These are phyloP conservation scores for Narcine bancroftii DNA, from an alignment of 2,113 vertebrate species.

Conservation along the genomic window DNA sequence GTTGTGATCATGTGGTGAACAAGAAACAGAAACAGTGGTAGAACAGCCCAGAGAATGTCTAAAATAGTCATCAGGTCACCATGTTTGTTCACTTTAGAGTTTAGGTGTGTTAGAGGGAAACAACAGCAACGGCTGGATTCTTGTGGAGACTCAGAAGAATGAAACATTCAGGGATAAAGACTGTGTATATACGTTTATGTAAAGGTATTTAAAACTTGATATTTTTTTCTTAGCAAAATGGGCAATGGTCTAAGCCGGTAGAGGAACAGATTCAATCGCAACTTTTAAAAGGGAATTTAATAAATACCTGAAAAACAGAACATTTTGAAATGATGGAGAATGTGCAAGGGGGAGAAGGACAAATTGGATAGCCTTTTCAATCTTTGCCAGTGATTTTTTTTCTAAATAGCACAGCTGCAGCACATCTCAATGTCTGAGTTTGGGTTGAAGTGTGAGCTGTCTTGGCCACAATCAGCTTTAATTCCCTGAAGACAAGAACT, in stretches of 20 bases:
- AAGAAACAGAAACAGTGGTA: background rate
- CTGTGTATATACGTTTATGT: background rate
- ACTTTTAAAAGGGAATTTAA: background rate
- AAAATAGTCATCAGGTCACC: background rate
- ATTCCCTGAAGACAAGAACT: background rate
- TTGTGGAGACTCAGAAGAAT: background rate
- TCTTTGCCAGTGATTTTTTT: background rate
- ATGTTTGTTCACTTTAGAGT: background rate
- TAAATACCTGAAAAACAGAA: background rate
- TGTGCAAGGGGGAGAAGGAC: background rate
- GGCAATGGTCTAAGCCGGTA: too few relatives aligned
- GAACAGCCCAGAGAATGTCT: background rate
- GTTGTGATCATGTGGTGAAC: background rate
- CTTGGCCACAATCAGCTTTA: too few relatives aligned
- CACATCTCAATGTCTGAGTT: background rate
- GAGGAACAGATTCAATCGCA: background rate
- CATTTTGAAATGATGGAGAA: background rate
- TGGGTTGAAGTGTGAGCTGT: background rate
- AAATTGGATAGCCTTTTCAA: too few relatives aligned
- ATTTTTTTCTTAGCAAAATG: background rate
- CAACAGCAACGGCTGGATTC: background rate
- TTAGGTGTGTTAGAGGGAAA: background rate
- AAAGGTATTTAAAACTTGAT: constrained; percentile 20
- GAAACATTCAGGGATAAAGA: constrained; percentile 11
- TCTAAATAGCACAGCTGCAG: background rate